Evolutionary conservation across 2,888 invertebrate species (phyloP), one percentile per base, ranked within the genome.

Genomic region (Oxystoma pomonae): DNA sequence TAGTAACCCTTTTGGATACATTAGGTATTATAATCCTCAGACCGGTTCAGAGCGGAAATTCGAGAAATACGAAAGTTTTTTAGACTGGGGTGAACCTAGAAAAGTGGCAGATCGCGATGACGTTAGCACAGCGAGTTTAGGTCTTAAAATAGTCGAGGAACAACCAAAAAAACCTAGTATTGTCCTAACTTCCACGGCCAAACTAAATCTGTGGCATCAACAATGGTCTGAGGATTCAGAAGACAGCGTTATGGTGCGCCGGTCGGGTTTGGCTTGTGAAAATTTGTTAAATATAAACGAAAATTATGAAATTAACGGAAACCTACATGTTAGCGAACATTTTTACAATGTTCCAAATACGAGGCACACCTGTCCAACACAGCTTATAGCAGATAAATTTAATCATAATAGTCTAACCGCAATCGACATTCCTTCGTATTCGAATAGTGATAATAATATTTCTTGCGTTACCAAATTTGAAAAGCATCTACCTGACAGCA

Each of bases 361-460:
- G 35, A 82, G 89, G 21, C 87, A 87, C 70, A 90, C 89, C 75
- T 88, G 87, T 77, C 90, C 90, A 5, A 85, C 86, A 68, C 83
- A 84, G 64, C 85, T 85, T 74, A 84, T 85, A 19, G 85, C 83
- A 2, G 84, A 85, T 73, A 84, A 84, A 62, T 86, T 85, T 68
- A 85, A 84, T 73, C 78, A 81, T 61, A 82, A 81, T 62, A 82
- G 82, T 50, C 77, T 82, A 59, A 86, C 85, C 0, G 82, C 83
- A 62, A 83, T 85, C 21, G 83, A 84, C 74, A 83, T 84, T 67
- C 85, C 85, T 1, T 77, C 79, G 0, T 84, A 83, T 81, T 80
- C 80, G 1, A 78, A 74, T 66, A 80, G 79, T 69, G 81, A 80
- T 66, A 77, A 76, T 70, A 78, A 79, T 69, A 69, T 80, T 50